Evolutionary conservation across 2,113 vertebrate species (phyloP).

Genomic region (Oplegnathus fasciatus): DNA sequence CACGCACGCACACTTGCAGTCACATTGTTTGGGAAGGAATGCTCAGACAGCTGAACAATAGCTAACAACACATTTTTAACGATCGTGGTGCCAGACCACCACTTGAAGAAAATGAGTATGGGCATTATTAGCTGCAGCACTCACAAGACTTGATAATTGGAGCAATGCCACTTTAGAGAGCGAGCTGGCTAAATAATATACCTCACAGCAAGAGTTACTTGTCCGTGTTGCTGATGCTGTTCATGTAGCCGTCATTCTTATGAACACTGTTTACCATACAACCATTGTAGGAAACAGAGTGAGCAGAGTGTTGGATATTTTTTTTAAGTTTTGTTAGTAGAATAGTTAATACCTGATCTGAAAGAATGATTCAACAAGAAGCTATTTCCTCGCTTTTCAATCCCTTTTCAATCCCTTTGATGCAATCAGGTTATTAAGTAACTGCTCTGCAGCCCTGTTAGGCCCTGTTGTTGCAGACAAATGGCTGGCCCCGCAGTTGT

Average conservation of each 20-base stretch:
- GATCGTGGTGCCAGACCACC: background rate
- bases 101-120: background rate
- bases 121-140: background rate
- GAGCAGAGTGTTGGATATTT: background rate
- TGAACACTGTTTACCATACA: background rate
- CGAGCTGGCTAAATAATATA: background rate
- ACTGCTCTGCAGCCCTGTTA: background rate
- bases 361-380: slow-evolving; percentile 11
- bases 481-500: background rate
- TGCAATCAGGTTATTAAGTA: slow-evolving; percentile 39
- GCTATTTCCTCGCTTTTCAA: slow-evolving; percentile 10
- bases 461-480: background rate
- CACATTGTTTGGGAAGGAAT: slow-evolving; percentile 35
- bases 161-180: background rate
- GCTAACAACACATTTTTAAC: slow-evolving; percentile 4
- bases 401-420: slow-evolving; percentile 29
- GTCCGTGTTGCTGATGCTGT: background rate
- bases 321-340: background rate
- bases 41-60: slow-evolving; percentile 17
- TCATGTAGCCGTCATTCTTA: background rate
- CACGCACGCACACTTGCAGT: slow-evolving; percentile 27
- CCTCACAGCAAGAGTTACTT: background rate
- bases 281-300: background rate
- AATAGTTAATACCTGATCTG: background rate
- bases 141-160: background rate